Conservation (phyloP, 2,888 invertebrate species). For the Megaustenia siamemsis region DNA sequence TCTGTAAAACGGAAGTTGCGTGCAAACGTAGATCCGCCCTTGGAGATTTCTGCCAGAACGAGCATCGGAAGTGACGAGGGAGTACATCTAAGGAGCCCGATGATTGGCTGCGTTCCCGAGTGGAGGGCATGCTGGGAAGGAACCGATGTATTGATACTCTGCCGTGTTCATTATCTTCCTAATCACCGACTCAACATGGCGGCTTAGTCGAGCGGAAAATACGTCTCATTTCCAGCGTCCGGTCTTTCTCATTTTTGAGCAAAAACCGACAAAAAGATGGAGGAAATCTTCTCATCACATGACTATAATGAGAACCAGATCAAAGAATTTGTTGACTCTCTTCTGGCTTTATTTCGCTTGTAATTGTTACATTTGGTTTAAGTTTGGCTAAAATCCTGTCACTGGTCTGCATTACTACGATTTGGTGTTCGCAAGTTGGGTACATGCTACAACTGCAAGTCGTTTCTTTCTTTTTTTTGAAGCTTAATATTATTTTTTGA, state of each 20-base stretch:
- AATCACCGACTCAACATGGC: slow-evolving; percentile 47
- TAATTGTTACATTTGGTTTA: background rate
- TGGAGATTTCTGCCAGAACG: slow-evolving; percentile 53
- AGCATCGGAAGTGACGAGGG: slow-evolving; percentile 54
- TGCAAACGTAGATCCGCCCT: slow-evolving; percentile 59
- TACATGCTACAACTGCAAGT: no score
- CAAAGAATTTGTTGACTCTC: slow-evolving; percentile 7
- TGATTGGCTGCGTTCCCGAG: slow-evolving; percentile 49
- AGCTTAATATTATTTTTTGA: no score
- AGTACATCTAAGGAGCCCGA: slow-evolving; percentile 40
- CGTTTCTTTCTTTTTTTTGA: no score
- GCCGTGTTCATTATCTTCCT: slow-evolving; percentile 42
- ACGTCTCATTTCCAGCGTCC: slow-evolving; percentile 27
- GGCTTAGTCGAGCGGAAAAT: slow-evolving; percentile 47
- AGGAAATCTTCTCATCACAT: slow-evolving; percentile 32
- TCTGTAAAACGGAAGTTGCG: slow-evolving; percentile 58
- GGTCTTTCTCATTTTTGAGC: slow-evolving; percentile 3
- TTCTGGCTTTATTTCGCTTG: background rate
- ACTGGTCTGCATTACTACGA: no score
- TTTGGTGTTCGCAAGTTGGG: no score
- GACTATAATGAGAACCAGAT: background rate
- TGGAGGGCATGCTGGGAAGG: slow-evolving; percentile 52
- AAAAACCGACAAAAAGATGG: background rate
- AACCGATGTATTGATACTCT: slow-evolving; percentile 43
- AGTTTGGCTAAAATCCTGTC: no score